Conservation (phyloP, 2,888 invertebrate genomes). For the Cheiracanthium punctorium region DNA sequence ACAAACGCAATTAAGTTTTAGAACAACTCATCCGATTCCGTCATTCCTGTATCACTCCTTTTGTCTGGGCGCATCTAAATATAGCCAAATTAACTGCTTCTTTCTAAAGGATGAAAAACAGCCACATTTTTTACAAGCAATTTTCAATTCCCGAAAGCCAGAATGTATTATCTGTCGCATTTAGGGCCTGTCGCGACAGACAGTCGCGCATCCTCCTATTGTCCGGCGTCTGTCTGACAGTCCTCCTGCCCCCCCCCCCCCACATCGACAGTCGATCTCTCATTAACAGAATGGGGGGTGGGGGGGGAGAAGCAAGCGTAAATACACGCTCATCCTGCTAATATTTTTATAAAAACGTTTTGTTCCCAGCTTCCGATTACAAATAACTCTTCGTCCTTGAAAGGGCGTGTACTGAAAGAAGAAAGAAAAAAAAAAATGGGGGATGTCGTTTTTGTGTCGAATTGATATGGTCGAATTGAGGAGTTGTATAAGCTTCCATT, state of each 20-base stretch:
- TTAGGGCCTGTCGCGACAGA: neutral
- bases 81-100: too few species aligned
- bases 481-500: neutral
- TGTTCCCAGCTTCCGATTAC: constrained; percentile 19
- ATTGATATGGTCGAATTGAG: neutral
- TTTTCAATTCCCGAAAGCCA: neutral
- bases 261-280: neutral
- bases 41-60: too few species aligned
- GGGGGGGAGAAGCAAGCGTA: neutral
- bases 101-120: too few species aligned
- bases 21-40: too few species aligned
- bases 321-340: constrained; percentile 5
- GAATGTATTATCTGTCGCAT: neutral
- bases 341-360: constrained; percentile 16
- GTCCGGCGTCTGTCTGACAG: constrained; percentile 19
- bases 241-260: neutral
- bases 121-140: neutral
- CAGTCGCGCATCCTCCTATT: neutral
- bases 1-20: too few species aligned
- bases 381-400: constrained; percentile 1
- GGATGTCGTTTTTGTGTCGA: neutral
- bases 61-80: too few species aligned
- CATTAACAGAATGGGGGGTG: neutral
- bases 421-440: neutral
- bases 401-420: neutral